Percentiles rank a stretch among this genome's conserved stretches.
Conservation (phyloP, 2,888 invertebrate species). For the Tridacna crocea region DNA sequence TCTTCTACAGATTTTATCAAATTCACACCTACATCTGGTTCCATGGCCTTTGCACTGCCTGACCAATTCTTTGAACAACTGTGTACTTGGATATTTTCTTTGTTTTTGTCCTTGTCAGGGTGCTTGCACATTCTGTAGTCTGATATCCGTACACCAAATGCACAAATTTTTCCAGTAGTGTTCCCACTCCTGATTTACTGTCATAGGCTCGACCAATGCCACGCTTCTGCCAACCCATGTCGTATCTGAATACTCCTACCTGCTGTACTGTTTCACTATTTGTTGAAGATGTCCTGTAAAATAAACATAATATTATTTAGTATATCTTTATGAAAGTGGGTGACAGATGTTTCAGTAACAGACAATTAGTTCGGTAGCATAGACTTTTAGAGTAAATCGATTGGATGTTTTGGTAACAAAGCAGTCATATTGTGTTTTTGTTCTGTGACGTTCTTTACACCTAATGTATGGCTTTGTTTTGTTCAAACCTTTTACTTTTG, state of each 20-base stretch:
- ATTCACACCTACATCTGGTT: constrained; percentile 43
- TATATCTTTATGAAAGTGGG: no score
- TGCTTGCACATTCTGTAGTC: constrained; percentile 36
- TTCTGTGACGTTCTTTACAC: no score
- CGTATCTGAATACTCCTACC: constrained; percentile 38
- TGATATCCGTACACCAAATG: constrained; percentile 32
- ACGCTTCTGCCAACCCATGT: constrained; percentile 53
- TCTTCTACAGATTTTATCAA: constrained; percentile 41
- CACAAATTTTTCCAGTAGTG: constrained; percentile 46
- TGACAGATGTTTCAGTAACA: no score
- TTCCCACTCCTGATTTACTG: constrained; percentile 50
- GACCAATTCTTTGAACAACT: constrained; percentile 40
- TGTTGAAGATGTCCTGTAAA: no score
- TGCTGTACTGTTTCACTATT: not conserved
- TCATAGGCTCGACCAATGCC: constrained; percentile 42
- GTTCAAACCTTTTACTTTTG: no score
- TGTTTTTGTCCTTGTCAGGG: constrained; percentile 3
- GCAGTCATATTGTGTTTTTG: no score
- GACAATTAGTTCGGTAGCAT: no score
- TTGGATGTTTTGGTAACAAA: no score
- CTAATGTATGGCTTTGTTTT: no score
- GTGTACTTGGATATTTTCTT: constrained; percentile 29
- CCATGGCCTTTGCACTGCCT: constrained; percentile 55
- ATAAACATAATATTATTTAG: no score
- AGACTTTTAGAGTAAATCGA: no score